Percentiles rank a stretch among this genome's conserved stretches.
phyloP scores from a whole-genome alignment of 2,888 invertebrate species.

The Tachystola acroxantha region DNA sequence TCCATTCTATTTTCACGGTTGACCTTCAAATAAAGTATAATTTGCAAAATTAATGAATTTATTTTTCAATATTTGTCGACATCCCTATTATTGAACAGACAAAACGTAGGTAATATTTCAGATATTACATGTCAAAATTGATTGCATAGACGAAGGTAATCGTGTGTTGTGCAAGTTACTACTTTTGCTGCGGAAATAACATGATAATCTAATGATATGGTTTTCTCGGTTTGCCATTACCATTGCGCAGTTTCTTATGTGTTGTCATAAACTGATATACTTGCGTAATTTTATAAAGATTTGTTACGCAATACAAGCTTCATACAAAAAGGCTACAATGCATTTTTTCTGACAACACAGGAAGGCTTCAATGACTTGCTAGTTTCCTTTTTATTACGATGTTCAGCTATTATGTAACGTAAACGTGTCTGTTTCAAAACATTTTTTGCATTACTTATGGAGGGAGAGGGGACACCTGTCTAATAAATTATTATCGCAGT shows the following conservation, averaged over 20 bases:
- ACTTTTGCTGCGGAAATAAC: background rate
- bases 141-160: too few species aligned
- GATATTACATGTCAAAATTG: too few species aligned
- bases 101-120: too few species aligned
- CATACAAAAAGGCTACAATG: background rate
- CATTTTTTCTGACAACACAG: background rate
- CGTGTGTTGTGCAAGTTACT: background rate
- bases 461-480: too few species aligned
- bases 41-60: too few species aligned
- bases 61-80: too few species aligned
- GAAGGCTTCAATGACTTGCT: background rate
- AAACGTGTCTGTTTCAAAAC: too few species aligned
- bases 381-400: background rate
- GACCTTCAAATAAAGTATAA: too few species aligned
- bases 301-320: background rate
- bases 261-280: background rate
- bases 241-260: background rate
- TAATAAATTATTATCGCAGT: too few species aligned
- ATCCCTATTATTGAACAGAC: too few species aligned
- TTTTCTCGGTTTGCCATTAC: background rate
- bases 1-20: too few species aligned
- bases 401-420: background rate
- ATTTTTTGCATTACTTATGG: too few species aligned
- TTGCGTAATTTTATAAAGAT: background rate
- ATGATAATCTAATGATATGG: slow-evolving; percentile 1